These are phyloP conservation scores for Hedya salicella DNA, from an alignment of 2,888 invertebrate genomes.

Conservation along the genomic window DNA sequence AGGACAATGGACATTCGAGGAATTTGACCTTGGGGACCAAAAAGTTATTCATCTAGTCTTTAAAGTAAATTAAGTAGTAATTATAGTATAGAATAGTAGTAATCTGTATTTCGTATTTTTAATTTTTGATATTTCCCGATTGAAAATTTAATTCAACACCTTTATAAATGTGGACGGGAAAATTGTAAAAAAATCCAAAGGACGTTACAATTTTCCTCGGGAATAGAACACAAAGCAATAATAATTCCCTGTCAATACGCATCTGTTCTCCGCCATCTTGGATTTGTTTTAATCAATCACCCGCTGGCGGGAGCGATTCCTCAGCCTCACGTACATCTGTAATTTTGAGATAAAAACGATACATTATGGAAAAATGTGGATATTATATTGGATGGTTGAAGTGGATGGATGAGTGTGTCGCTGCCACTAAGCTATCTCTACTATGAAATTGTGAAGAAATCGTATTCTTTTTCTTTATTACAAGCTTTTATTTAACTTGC, in stretches of 20 bases:
- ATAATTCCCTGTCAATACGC: constrained; percentile 48
- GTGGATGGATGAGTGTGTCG: neutral
- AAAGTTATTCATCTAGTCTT: too few relatives aligned
- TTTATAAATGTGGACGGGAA: constrained; percentile 1
- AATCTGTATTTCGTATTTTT: too few relatives aligned
- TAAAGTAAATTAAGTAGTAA: too few relatives aligned
- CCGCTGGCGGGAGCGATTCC: constrained; percentile 33
- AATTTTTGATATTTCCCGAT: neutral
- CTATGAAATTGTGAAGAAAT: neutral
- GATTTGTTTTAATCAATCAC: constrained; percentile 51
- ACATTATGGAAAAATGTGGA: constrained; percentile 13
- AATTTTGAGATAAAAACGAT: constrained; percentile 34
- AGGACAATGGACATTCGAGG: too few relatives aligned
- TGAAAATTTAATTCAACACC: neutral
- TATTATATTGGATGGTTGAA: constrained; percentile 1
- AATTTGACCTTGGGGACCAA: too few relatives aligned
- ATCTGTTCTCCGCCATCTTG: constrained; percentile 46
- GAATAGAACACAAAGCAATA: constrained; percentile 23
- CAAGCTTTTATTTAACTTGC: too few relatives aligned
- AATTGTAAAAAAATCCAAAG: neutral
- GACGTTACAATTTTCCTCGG: constrained; percentile 1
- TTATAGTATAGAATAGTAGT: too few relatives aligned
- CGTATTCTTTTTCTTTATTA: too few relatives aligned
- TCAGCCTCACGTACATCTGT: constrained; percentile 4
- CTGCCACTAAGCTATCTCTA: neutral